These are phyloP conservation scores for Heterodera schachtii DNA, from an alignment of 1,140 invertebrate species.

Conservation along the genomic window DNA sequence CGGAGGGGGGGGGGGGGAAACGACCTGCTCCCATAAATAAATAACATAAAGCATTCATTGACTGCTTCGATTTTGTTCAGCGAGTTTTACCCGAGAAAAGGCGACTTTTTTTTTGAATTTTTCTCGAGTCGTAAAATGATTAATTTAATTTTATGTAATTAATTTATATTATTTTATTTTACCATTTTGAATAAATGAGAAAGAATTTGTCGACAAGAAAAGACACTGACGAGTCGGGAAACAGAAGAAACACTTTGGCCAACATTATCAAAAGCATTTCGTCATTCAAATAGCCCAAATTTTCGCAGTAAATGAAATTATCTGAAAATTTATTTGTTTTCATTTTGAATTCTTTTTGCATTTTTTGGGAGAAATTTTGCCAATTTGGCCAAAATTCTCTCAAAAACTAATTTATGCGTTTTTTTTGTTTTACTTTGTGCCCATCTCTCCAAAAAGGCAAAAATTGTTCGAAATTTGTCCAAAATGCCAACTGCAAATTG, in stretches of 20 bases:
- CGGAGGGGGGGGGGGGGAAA: too few species aligned
- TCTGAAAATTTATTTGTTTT: not conserved
- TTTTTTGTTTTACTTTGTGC: not conserved
- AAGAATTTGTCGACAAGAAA: conserved; percentile 22
- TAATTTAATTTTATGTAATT: not conserved
- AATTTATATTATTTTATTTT: not conserved
- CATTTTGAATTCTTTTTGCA: too few species aligned
- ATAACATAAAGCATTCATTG: too few species aligned
- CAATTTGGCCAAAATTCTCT: too few species aligned
- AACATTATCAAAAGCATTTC: not conserved
- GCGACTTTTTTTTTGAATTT: not conserved
- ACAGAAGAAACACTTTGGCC: conserved; percentile 8
- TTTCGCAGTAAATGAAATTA: conserved; percentile 7
- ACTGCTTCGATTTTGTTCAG: too few species aligned
- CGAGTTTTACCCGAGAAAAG: too few species aligned
- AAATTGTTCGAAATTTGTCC: not conserved
- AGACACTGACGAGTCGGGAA: not conserved
- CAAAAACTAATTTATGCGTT: not conserved
- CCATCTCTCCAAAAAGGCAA: not conserved
- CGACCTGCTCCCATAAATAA: too few species aligned
- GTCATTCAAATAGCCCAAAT: not conserved
- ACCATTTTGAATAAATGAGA: conserved; percentile 20
- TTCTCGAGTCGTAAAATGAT: not conserved
- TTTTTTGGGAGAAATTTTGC: too few species aligned
- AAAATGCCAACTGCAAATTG: not conserved